Base-by-base conservation (phyloP, 2,113 vertebrate genomes). In the Ariopsis seemanni region DNA sequence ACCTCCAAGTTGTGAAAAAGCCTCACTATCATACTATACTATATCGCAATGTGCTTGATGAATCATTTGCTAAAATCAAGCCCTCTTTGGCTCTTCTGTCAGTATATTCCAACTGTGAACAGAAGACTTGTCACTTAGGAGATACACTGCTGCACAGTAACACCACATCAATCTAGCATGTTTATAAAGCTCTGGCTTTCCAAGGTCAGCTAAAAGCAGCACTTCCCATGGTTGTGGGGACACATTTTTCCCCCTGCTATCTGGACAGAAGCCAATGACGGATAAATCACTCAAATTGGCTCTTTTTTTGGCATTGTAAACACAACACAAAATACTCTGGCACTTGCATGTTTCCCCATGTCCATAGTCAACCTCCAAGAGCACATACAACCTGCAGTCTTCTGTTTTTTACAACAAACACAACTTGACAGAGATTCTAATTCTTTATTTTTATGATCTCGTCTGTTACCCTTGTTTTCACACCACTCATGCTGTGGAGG, bases 271-370 rank as follows among this genome's bases (percentile, higher is more conserved):
- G 53, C 2, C 60, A 52, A 74, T 85, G 83, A 88, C 88, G 71
- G 69, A 89, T 83, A 87, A 86, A 82, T 87, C 63, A 89, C 65
- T 85, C 78, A 85, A 74, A 80, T 52, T 81, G 86, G 84, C 82
- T 80, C 57, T 79, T 42, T 42, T 72, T 55, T 58, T 83, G 84
- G 30, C 60, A 82, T 71, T 30, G 48, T 18, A 30, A 63, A 20
- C 79, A 87, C 27, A 52, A 79, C 72, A 85, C 12, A 27, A 30
- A 62, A 58, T 67, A 69, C 72, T 60, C 74, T 85, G 62, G 75
- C 75, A 77, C 48, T n/a, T 22, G 57, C 53, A 57, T 30, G 30
- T 53, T 79, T 22, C 53, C 71, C 5, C 79, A 65, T 30, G 10
- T 67, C n/a, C 25, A 27, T 22, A 69, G 50, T 80, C 34, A 27